Evolutionary conservation across 2,797 vertebrate genomes (phyloP).

Genomic region (Clarias fuscus): DNA sequence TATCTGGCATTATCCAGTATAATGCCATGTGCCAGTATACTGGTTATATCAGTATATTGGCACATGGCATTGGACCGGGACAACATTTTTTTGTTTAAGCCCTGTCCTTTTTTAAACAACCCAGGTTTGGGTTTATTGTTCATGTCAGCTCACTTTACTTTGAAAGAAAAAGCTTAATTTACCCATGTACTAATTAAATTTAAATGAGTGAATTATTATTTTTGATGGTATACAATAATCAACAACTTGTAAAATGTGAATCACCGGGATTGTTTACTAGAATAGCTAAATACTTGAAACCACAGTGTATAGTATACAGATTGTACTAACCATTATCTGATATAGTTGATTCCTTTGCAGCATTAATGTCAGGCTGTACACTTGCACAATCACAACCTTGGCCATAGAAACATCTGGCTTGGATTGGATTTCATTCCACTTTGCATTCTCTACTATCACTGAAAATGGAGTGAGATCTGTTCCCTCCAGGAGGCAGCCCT

Average conservation of each 20-base stretch:
- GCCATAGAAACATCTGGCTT: slow-evolving; percentile 43
- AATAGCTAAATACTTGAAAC: background rate
- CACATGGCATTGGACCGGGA: background rate
- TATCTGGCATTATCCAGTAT: no score
- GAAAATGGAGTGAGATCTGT: slow-evolving; percentile 40
- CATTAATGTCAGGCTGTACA: slow-evolving; percentile 29
- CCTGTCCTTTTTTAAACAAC: background rate
- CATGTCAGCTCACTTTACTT: background rate
- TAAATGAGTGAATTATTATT: background rate
- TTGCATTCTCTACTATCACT: slow-evolving; percentile 48
- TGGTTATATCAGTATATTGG: no score
- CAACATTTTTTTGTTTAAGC: background rate
- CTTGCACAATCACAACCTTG: slow-evolving; percentile 39
- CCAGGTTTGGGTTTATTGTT: background rate
- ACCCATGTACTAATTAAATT: background rate
- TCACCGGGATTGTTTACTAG: background rate
- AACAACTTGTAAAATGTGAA: background rate
- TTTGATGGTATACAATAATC: background rate
- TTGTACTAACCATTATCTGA: slow-evolving; percentile 36
- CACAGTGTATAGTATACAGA: background rate
- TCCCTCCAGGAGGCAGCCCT: slow-evolving; percentile 34
- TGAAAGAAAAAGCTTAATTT: background rate
- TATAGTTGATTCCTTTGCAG: slow-evolving; percentile 29
- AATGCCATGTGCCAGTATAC: no score
- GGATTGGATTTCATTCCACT: slow-evolving; percentile 24